Base-by-base conservation (phyloP, 2,888 invertebrate species). In the Zeuzera pyrina region DNA sequence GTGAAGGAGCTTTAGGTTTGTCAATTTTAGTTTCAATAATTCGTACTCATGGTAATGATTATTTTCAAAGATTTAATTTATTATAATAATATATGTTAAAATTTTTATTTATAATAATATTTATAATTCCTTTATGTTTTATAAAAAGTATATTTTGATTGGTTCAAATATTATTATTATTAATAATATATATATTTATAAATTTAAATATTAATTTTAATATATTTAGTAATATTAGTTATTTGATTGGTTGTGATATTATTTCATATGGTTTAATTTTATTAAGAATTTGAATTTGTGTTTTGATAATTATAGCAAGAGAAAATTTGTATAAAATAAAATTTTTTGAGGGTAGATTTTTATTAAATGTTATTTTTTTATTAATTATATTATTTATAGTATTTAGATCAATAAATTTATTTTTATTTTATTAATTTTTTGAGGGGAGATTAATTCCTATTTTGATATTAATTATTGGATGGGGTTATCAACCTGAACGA, bases 341-440 rank as follows among this genome's bases (percentile, higher is more conserved):
- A 53, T 79, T 71, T 78, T 84, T 66, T 78, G 8, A 44, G 32
- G 63, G 61, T 52, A 77, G 84, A 71, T 86, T 87, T 85, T 57
- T 77, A 52, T 64, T 86, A 47, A 71, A 85, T 64, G 38, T 86
- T 52, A 39, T 86, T 47, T 43, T 86, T 42, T 76, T 88, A 62
- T 56, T 87, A 57, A 43, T 87, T 49, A 70, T 85, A 52, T 83
- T 89, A 66, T 60, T 71, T 69, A 46, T 86, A 48, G 84, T 84
- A 61, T 89, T 89, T 87, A 71, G 62, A 35, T 59, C 66, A 3
- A 61, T 81, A 60, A 87, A 85, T 85, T 72, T 89, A 58, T 78
- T 90, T 74, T 48, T 84, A 52, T 89, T 90, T 86, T 90, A 89
- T 86, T 73, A 90, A 65, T 88, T 87, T 85, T 91, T 90, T 88